Evolutionary conservation across 2,797 vertebrate genomes (phyloP).

Genomic region (Heteromormyrus szaboi): DNA sequence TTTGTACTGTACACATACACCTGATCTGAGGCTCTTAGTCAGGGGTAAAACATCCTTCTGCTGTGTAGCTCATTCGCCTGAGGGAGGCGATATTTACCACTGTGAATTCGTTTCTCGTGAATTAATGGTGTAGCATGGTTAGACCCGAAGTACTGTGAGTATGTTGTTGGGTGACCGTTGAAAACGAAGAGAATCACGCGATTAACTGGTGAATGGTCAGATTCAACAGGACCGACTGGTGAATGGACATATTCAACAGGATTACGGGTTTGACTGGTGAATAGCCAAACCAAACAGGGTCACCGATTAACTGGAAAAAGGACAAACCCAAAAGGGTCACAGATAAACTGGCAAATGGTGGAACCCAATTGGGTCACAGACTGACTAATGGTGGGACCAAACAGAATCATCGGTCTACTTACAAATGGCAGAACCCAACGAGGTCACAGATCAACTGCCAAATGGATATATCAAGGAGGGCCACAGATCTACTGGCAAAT

Average conservation of each 20-base stretch:
- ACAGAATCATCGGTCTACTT: not conserved
- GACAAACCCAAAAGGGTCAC: not conserved
- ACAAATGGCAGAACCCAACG: not conserved
- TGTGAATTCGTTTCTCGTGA: conserved; percentile 8
- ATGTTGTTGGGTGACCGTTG: not conserved
- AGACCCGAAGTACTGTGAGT: not conserved
- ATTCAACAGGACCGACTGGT: not conserved
- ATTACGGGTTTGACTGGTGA: not conserved
- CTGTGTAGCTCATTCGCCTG: not conserved
- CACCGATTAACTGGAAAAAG: not conserved
- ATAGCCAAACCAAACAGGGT: not conserved
- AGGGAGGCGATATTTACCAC: conserved; percentile 7
- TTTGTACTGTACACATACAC: not conserved
- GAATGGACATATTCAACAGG: not conserved
- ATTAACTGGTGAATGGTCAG: not conserved
- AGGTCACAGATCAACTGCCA: not conserved
- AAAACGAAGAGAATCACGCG: not conserved
- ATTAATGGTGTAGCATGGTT: not conserved
- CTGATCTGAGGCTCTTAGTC: not conserved
- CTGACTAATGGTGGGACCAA: not conserved
- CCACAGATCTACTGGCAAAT: not conserved
- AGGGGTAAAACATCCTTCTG: not conserved
- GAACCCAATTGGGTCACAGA: not conserved
- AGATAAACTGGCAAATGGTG: not conserved
- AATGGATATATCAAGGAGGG: not conserved